phyloP scores from a whole-genome alignment of 2,888 invertebrate species.

The Thymelicus acteon region DNA sequence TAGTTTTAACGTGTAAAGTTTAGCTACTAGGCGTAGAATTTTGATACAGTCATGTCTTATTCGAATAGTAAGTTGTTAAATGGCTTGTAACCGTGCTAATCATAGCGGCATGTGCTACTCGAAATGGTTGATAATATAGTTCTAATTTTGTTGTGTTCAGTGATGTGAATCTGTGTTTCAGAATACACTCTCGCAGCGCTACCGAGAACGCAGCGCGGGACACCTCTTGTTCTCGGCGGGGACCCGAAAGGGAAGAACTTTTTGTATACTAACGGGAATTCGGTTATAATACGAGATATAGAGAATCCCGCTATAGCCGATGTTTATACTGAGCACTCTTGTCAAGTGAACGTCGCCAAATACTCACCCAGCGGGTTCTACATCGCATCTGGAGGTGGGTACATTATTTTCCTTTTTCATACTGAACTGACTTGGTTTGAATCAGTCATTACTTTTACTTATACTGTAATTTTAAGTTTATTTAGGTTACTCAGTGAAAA shows the following conservation, averaged over 20 bases:
- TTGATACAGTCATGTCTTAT: constrained; percentile 72
- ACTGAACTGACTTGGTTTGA: background rate
- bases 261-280: constrained; percentile 98
- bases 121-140: constrained; percentile 35
- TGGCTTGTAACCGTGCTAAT: constrained; percentile 50
- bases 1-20: constrained; percentile 57
- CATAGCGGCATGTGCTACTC: constrained; percentile 41
- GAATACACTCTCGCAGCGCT: constrained; percentile 96
- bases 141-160: constrained; percentile 28
- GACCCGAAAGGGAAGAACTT: constrained; percentile 99
- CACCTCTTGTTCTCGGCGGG: constrained; percentile 96
- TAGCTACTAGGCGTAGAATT: constrained; percentile 64
- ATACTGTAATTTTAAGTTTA: no score
- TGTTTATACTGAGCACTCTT: constrained; percentile 98
- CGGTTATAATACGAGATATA: constrained; percentile 98
- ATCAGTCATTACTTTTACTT: no score
- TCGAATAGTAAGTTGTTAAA: constrained; percentile 75
- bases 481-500: no score
- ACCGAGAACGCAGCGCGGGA: constrained; percentile 97
- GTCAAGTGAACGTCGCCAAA: constrained; percentile 97
- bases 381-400: constrained; percentile 97
- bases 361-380: constrained; percentile 99
- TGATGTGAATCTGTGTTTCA: constrained; percentile 59
- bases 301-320: constrained; percentile 98
- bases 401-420: background rate